Evolutionary conservation across 2,888 invertebrate species (phyloP).

Genomic region (Oegoconia quadripuncta): DNA sequence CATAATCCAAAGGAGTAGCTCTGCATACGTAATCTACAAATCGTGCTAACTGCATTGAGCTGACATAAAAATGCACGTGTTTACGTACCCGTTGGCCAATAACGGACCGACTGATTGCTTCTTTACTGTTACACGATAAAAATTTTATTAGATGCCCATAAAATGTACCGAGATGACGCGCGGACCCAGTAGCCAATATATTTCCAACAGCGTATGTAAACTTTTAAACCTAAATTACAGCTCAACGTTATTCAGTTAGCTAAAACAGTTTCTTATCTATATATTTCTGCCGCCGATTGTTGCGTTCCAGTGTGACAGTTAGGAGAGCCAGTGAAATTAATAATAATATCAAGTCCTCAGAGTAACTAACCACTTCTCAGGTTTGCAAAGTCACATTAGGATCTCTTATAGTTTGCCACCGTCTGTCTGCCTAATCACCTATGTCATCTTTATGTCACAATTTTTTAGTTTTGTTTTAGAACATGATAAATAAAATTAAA

Average conservation of each 20-base stretch:
- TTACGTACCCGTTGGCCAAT: slow-evolving; percentile 74
- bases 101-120: slow-evolving; percentile 76
- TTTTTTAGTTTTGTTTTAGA: no score
- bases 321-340: no score
- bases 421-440: no score
- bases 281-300: no score
- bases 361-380: no score
- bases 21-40: slow-evolving; percentile 37
- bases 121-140: slow-evolving; percentile 80
- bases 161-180: slow-evolving; percentile 70
- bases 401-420: no score
- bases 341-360: no score
- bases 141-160: slow-evolving; percentile 73
- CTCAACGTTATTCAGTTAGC: neutral
- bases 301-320: no score
- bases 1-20: slow-evolving; percentile 38
- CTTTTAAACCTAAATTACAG: slow-evolving; percentile 44
- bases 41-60: slow-evolving; percentile 50
- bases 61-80: slow-evolving; percentile 74
- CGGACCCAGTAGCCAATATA: slow-evolving; percentile 74
- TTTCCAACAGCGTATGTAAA: slow-evolving; percentile 70
- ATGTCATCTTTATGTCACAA: no score
- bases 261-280: neutral
- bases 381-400: no score
- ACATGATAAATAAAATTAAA: no score